phyloP scores from a whole-genome alignment of 2,888 invertebrate genomes.

The Acheta domesticus region DNA sequence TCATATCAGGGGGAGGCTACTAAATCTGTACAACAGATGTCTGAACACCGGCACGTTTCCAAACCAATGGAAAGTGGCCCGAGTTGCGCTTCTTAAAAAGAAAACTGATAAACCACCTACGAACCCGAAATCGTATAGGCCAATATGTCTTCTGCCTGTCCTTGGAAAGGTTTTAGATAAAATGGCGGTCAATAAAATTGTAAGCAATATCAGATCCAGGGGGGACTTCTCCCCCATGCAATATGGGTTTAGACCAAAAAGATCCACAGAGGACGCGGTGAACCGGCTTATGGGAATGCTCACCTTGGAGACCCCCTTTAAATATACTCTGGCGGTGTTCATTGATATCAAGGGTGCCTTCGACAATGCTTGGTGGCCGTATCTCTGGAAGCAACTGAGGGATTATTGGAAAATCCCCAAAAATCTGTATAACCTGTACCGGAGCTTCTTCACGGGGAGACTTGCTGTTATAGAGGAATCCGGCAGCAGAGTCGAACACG shows the following conservation, averaged over 20 bases:
- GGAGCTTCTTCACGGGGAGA: background rate
- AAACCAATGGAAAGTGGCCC: background rate
- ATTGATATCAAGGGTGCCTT: too few species aligned
- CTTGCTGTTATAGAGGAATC: too few species aligned
- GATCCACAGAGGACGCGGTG: too few species aligned
- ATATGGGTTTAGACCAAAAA: background rate
- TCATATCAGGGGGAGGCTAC: too few species aligned
- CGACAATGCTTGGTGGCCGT: background rate
- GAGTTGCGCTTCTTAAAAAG: background rate
- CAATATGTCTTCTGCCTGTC: too few species aligned
- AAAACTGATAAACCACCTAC: background rate
- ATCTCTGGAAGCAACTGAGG: background rate
- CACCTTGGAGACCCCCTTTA: background rate
- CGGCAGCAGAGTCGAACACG: too few species aligned
- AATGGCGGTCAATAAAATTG: too few species aligned
- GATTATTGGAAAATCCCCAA: background rate
- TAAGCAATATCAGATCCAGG: too few species aligned
- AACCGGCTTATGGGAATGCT: background rate
- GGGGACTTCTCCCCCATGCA: too few species aligned
- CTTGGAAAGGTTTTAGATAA: too few species aligned
- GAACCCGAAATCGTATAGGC: background rate
- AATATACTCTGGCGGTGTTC: background rate
- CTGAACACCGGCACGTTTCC: background rate
- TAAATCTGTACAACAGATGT: too few species aligned
- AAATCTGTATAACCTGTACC: background rate